A percentile compares a stretch with the other conserved stretches of the same genome.
Evolutionary conservation across 2,888 invertebrate species (phyloP).

Genomic region (Limnephilus lunatus): DNA sequence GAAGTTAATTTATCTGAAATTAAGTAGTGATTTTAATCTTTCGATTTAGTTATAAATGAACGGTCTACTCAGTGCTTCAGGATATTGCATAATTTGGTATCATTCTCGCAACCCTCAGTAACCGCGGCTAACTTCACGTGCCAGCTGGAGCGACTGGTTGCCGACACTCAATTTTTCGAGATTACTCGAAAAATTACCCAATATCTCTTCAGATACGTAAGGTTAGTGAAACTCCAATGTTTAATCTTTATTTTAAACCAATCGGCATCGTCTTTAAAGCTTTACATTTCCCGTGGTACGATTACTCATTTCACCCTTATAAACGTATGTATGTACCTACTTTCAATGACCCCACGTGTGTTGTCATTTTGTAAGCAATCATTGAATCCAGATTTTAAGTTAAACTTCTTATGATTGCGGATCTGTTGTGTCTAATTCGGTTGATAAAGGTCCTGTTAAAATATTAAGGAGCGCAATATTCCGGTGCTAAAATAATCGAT

Average conservation of each 20-base stretch:
- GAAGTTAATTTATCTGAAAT: background rate
- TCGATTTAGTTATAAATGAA: background rate
- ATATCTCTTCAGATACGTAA: slow-evolving; percentile 46
- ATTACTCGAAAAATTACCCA: slow-evolving; percentile 61
- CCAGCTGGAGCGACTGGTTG: slow-evolving; percentile 57
- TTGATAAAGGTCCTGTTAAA: background rate
- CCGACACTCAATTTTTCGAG: slow-evolving; percentile 61
- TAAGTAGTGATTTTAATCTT: background rate
- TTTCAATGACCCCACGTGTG: slow-evolving; percentile 60
- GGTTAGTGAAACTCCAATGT: slow-evolving; percentile 52
- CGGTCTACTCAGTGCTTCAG: background rate
- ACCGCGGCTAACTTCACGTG: slow-evolving; percentile 57
- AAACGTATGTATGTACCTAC: slow-evolving; percentile 30
- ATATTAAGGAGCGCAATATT: background rate
- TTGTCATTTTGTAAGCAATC: slow-evolving; percentile 43
- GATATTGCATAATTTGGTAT: slow-evolving; percentile 36
- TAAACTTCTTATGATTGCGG: background rate
- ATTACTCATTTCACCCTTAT: slow-evolving; percentile 52
- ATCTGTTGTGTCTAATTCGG: background rate
- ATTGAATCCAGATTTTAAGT: slow-evolving; percentile 32
- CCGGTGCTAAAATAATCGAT: slow-evolving; percentile 47
- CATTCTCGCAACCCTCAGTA: slow-evolving; percentile 51
- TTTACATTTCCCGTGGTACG: background rate
- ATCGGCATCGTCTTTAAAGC: slow-evolving; percentile 7
- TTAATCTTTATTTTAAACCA: slow-evolving; percentile 30